Evolutionary conservation across 2,888 invertebrate genomes (phyloP).

Genomic region (Tetragonula carbonaria): DNA sequence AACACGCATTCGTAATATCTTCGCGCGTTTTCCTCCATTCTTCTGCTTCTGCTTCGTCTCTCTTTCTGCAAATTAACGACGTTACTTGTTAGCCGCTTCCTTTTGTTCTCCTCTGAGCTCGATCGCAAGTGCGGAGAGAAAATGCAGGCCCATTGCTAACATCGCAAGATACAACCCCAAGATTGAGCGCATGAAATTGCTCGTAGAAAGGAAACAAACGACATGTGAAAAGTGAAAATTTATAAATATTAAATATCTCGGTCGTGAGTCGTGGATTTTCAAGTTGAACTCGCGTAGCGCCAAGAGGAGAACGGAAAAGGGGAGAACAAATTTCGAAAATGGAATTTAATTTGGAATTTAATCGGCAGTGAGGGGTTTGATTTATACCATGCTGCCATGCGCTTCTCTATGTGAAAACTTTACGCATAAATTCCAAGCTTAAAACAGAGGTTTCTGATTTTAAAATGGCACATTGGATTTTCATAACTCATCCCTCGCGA

Average conservation of each 20-base stretch:
- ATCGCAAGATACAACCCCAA: neutral
- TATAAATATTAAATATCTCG: neutral
- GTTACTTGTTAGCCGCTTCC: conserved; percentile 14
- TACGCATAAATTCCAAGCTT: neutral
- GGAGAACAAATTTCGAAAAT: no score
- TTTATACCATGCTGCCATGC: neutral
- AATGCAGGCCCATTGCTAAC: neutral
- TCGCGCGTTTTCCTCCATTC: neutral
- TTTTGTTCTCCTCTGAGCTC: conserved; percentile 9
- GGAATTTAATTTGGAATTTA: neutral
- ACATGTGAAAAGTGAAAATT: conserved; percentile 13
- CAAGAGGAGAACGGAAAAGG: neutral
- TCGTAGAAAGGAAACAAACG: conserved; percentile 2
- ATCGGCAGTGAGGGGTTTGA: neutral
- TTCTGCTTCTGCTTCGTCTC: neutral
- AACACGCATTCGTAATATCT: neutral
- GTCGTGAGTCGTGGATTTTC: no score
- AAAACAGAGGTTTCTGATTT: neutral
- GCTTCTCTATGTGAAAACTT: neutral
- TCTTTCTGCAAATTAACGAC: neutral
- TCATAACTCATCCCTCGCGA: neutral
- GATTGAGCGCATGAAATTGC: neutral
- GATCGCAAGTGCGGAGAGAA: neutral
- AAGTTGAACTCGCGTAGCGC: neutral
- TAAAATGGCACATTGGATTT: neutral